A percentile compares a stretch with the other conserved stretches of the same genome.
Conservation (phyloP, 2,888 invertebrate species). For the Meta bourneti region DNA sequence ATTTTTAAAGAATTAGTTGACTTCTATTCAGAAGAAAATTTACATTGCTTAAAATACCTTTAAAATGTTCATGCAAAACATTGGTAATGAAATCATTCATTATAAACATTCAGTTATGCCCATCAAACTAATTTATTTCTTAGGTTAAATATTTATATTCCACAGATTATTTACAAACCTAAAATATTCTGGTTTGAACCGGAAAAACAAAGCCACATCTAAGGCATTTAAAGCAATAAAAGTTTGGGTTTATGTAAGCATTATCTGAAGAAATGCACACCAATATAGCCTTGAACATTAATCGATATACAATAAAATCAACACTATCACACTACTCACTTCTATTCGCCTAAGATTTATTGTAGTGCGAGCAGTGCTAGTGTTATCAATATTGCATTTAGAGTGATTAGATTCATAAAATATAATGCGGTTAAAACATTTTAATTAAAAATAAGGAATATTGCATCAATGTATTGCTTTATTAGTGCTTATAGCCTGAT, state of each 20-base stretch:
- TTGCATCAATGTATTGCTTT: constrained; percentile 59
- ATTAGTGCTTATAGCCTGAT: constrained; percentile 73
- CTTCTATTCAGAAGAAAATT: constrained; percentile 59
- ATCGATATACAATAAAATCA: constrained; percentile 76
- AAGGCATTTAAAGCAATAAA: constrained; percentile 66
- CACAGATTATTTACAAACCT: constrained; percentile 73
- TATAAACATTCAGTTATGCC: constrained; percentile 66
- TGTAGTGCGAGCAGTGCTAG: constrained; percentile 76
- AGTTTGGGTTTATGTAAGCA: constrained; percentile 64
- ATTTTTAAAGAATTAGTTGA: constrained; percentile 53
- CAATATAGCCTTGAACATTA: constrained; percentile 76
- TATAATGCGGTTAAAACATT: constrained; percentile 60
- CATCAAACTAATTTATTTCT: constrained; percentile 66
- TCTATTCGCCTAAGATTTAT: constrained; percentile 76
- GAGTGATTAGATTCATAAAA: constrained; percentile 71
- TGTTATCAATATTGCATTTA: constrained; percentile 76
- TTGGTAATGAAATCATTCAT: constrained; percentile 65
- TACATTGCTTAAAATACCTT: constrained; percentile 55
- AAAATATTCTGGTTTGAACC: constrained; percentile 69
- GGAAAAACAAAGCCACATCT: constrained; percentile 73
- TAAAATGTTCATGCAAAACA: constrained; percentile 64
- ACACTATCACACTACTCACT: constrained; percentile 76
- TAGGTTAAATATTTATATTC: constrained; percentile 69
- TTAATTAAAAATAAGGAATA: constrained; percentile 60
- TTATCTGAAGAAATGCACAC: constrained; percentile 74